Evolutionary conservation across 2,113 vertebrate species (phyloP).

Genomic region (Eulemur macaco): DNA sequence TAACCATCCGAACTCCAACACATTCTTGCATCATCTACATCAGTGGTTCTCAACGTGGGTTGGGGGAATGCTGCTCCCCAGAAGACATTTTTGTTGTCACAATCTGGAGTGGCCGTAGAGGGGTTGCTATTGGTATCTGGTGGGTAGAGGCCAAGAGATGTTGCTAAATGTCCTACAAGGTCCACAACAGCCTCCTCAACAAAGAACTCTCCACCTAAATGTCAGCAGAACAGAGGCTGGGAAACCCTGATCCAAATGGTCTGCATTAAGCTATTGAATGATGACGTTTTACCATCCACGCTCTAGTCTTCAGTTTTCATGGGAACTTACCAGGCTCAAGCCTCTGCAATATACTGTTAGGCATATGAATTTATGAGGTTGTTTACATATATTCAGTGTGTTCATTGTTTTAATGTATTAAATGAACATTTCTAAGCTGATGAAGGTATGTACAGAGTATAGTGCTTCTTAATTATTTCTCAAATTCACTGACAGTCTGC

Average conservation of each 20-base stretch:
- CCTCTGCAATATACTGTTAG: background rate
- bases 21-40: background rate
- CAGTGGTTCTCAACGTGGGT: background rate
- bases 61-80: background rate
- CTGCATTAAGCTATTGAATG: background rate
- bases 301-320: background rate
- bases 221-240: background rate
- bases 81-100: background rate
- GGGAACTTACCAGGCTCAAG: background rate
- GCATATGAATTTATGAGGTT: background rate
- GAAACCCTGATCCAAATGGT: background rate
- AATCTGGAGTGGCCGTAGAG: background rate
- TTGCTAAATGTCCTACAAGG: background rate
- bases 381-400: background rate
- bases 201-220: background rate
- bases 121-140: background rate
- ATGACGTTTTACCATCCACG: background rate
- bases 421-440: background rate
- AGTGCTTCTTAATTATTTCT: background rate
- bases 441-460: background rate
- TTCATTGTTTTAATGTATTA: background rate
- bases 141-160: background rate
- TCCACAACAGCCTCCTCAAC: rapidly evolving
- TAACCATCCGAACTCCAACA: background rate
- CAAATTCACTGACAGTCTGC: background rate